Evolutionary conservation across 2,888 invertebrate species (phyloP), one percentile per base, ranked within the genome.

Genomic region (Acanthococcus lagerstroemiae): DNA sequence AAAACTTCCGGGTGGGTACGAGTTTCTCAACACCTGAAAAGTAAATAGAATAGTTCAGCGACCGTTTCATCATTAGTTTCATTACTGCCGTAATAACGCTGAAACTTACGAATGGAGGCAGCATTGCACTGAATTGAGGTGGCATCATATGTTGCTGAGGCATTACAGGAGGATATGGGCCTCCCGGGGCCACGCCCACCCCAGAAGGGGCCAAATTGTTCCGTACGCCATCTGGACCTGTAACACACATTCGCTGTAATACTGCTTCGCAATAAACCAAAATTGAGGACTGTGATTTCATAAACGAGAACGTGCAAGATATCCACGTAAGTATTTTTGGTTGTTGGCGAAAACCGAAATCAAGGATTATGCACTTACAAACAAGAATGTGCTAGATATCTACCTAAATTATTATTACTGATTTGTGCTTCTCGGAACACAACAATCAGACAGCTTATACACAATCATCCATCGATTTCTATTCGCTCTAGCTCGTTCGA

Each of bases 61-160:
- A n/a, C n/a, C n/a, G n/a, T n/a, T n/a, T n/a, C n/a, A n/a, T n/a
- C n/a, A n/a, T n/a, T n/a, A n/a, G n/a, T n/a, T n/a, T n/a, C n/a
- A n/a, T n/a, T 5, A 67, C 63, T 54, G 30, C 55, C 67, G 48
- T 17, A 7, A 54, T 48, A 24, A 27, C 56, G 50, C 12, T 25
- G 4, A 22, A 30, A 81, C 84, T 76, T 76, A 88, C 87, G 80
- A 90, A 89, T 73, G 85, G 82, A 73, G 89, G 88, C 80, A 89
- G 83, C 72, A 89, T 82, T 72, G 86, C 83, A 73, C 84, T 78
- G 77, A 78, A 77, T 76, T 78, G 78, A 77, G 77, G 81, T 72
- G 77, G 77, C 74, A 77, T 77, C 79, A 69, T 56, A 56, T 57
- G 58, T 70, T 72, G 69, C 55, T 67, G 66, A 21, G 61, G 58